Base-by-base conservation (phyloP, 2,888 invertebrate genomes). In the Eucera pruinosa region DNA sequence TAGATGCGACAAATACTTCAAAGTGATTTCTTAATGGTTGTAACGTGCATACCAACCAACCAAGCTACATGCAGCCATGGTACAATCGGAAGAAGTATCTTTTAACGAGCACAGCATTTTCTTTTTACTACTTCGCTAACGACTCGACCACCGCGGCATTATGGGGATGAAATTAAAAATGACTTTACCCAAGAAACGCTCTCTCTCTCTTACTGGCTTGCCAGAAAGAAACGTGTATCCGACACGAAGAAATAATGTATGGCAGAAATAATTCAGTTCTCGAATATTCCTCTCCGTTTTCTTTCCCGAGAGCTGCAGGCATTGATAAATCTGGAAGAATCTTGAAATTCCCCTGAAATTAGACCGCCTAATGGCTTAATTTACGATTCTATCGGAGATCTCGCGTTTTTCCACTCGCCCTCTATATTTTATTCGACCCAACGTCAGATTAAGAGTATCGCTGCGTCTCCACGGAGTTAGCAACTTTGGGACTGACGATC, bases 11-110 rank as follows among this genome's bases (percentile, higher is more conserved):
- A 84, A 87, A 83, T 82, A 79, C 70, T 85, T 81, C 71, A 75
- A 77, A 80, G 82, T 89, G 89, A 90, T 90, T 90, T 90, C 90
- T 90, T 89, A 86, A 87, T 81, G 84, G 81, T 75, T 82, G 83
- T 87, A 89, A 88, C 83, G 74, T 50, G 83, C 76, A 81, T 78
- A 81, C 78, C 62, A 74, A 60, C 68, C 50, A 78, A 58, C 66
- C 30, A 50, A 52, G 71, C 64, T 66, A 50, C 60, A 61, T 48
- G 47, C 50, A 41, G 69, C 54, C 62, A 50, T 41, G 69, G 57
- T 81, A 60, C 76, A 67, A 60, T 45, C 58, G 48, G 55, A 64
- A 64, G 58, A 61, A 64, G 45, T 77, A 72, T 83, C 75, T 81
- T 82, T 83, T 83, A 82, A 82, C 83, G 83, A 80, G 78, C 47